phyloP scores from a whole-genome alignment of 2,797 vertebrate genomes.

The Macropus fuliginosus region DNA sequence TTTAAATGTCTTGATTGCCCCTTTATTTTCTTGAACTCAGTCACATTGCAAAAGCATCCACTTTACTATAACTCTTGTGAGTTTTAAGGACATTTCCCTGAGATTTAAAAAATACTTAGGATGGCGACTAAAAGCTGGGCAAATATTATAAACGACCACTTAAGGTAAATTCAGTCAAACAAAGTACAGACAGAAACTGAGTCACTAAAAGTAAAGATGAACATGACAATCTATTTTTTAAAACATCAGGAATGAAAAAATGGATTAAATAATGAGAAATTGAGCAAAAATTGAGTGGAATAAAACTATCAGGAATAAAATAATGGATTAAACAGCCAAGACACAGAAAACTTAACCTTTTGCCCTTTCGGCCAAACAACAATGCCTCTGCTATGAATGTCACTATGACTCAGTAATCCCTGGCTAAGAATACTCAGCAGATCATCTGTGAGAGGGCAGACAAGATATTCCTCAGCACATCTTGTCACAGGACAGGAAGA shows the following conservation, averaged over 20 bases:
- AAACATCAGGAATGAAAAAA: not conserved
- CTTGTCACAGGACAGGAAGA: constrained; percentile 12
- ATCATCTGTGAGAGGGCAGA: constrained; percentile 21
- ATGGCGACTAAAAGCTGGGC: not conserved
- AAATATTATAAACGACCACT: no score
- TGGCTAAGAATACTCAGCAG: not conserved
- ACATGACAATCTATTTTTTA: not conserved
- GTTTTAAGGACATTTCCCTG: not conserved
- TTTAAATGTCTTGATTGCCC: no score
- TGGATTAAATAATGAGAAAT: constrained; percentile 18
- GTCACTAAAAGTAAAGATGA: not conserved
- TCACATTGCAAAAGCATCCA: not conserved
- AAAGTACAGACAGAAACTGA: not conserved
- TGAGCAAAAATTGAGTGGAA: not conserved
- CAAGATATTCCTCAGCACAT: constrained; percentile 48
- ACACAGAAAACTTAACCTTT: not conserved
- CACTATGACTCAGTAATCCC: not conserved
- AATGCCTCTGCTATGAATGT: not conserved
- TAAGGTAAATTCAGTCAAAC: not conserved
- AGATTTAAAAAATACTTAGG: not conserved
- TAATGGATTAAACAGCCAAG: not conserved
- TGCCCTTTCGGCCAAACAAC: constrained; percentile 6
- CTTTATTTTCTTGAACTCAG: no score
- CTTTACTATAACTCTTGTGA: not conserved
- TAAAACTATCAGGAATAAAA: not conserved